Conservation (phyloP, 2,797 vertebrate genomes). For the Eulemur coronatus region DNA sequence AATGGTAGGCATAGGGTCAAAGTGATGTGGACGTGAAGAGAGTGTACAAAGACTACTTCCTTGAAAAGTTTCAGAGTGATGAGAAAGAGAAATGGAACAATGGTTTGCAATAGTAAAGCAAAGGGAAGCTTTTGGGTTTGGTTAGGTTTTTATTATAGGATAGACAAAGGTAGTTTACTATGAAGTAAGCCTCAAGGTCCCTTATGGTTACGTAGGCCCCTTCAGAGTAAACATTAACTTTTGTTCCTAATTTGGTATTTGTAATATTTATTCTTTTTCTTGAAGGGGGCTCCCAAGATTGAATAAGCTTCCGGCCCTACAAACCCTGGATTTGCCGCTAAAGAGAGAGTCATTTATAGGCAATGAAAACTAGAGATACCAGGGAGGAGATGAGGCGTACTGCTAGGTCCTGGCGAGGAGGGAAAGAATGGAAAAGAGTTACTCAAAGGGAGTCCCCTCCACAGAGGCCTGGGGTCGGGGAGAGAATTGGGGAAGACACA, state of each 20-base stretch:
- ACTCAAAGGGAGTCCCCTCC: not conserved
- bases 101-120: not conserved
- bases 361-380: not conserved
- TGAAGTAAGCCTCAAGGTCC: not conserved
- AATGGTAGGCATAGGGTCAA: not conserved
- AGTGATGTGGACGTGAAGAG: not conserved
- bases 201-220: not conserved
- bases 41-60: not conserved
- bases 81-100: not conserved
- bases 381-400: not conserved
- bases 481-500: not conserved
- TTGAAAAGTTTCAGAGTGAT: not conserved
- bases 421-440: not conserved
- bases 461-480: not conserved
- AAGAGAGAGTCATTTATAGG: not conserved
- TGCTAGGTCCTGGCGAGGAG: not conserved
- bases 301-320: not conserved
- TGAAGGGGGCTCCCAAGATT: not conserved
- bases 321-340: not conserved
- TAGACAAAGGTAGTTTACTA: not conserved
- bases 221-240: not conserved
- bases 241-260: not conserved
- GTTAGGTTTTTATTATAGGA: not conserved
- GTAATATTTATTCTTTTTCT: slow-evolving; percentile 24
- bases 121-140: not conserved